Conservation (phyloP, 2,797 vertebrate species). For the Poeciliopsis presidionis region DNA sequence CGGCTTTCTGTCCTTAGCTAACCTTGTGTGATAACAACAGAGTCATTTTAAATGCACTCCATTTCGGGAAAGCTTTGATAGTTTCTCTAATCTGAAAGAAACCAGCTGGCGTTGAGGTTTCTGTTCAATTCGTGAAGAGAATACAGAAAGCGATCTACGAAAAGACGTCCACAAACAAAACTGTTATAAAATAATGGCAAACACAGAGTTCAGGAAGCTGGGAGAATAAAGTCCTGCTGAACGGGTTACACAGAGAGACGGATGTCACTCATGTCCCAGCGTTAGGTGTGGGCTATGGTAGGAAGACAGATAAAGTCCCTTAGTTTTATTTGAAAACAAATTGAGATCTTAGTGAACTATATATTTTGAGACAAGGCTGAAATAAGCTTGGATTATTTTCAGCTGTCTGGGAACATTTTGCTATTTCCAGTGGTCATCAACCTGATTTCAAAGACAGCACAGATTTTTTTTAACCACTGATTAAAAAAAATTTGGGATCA, state of each 20-base stretch:
- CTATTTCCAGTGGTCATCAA: background rate
- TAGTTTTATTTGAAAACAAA: background rate
- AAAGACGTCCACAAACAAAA: background rate
- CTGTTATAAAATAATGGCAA: background rate
- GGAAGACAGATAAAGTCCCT: background rate
- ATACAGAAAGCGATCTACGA: conserved; percentile 1
- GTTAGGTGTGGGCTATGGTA: background rate
- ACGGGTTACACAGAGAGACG: background rate
- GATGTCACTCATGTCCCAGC: background rate
- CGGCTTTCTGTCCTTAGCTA: background rate
- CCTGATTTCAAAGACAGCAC: conserved; percentile 19
- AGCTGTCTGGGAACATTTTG: background rate
- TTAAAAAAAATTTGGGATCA: conserved; percentile 41
- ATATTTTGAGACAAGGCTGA: background rate
- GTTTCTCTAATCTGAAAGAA: conserved; percentile 14
- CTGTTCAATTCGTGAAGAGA: background rate
- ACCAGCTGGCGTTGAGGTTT: conserved; percentile 3
- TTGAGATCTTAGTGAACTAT: background rate
- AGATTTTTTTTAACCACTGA: conserved; percentile 20
- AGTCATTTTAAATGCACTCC: background rate
- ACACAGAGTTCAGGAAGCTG: background rate
- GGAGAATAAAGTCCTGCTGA: background rate
- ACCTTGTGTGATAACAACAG: conserved; percentile 4
- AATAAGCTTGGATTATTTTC: background rate
- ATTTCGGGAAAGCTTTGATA: conserved; percentile 5